These are phyloP conservation scores for Salmo trutta DNA, from an alignment of 2,797 vertebrate species.

Conservation along the genomic window DNA sequence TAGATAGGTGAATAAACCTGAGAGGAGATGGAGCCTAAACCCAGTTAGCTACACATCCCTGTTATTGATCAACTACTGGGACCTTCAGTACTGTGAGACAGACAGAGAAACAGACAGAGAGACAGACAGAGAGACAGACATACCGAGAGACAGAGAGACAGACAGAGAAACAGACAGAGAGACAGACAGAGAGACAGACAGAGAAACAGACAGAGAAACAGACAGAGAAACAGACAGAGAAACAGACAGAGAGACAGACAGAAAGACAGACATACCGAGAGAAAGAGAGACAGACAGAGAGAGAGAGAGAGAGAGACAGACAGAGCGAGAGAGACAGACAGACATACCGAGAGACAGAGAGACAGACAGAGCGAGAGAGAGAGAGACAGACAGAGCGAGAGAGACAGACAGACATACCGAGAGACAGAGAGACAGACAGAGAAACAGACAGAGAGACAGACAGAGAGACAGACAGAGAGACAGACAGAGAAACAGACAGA, in stretches of 20 bases:
- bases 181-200: too few species aligned
- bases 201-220: background rate
- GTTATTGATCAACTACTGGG: too few species aligned
- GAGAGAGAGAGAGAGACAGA: too few species aligned
- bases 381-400: background rate
- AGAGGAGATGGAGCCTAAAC: too few species aligned
- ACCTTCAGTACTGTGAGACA: background rate
- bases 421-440: background rate
- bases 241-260: conserved; percentile 1
- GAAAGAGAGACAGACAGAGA: background rate
- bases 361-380: conserved; percentile 19
- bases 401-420: background rate
- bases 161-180: background rate
- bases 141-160: background rate
- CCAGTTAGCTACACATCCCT: too few species aligned
- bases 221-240: conserved; percentile 2
- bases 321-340: background rate
- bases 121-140: background rate
- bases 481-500: background rate
- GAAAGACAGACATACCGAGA: background rate
- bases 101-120: conserved; percentile 21
- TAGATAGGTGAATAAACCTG: too few species aligned
- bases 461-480: conserved; percentile 10
- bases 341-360: background rate
- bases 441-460: background rate